Base-by-base conservation (phyloP, 2,888 invertebrate species). In the Dexiosoma caninum region DNA sequence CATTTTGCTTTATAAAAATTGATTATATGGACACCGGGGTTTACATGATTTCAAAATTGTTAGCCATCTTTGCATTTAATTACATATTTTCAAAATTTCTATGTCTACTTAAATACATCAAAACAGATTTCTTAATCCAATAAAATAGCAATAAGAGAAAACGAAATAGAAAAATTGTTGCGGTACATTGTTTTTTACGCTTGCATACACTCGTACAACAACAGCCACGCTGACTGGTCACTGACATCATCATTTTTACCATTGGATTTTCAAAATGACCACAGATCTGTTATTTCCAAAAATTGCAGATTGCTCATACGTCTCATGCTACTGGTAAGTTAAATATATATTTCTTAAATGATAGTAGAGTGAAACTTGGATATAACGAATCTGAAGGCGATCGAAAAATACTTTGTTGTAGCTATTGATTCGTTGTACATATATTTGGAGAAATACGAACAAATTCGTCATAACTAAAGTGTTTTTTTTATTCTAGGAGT, bases 261-360 rank as follows among this genome's bases (percentile, higher is more conserved):
- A 70, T 62, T 64, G 77, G 60, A 79, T 76, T 75, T 60, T 83
- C 85, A 87, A 85, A 82, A 89, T 89, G 89, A 85, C 86, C 83
- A 88, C 89, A 84, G 89, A 89, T 83, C 86, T 89, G 84, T 80
- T 95, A 84, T 95, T 95, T 91, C 92, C 94, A 60, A 95, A 95
- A 91, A 93, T 94, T 87, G 91, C 93, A 72, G 95, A 95, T 85
- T 96, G 95, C 91, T 93, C 95, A 85, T 95, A 96, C 90, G 95
- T 96, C 85, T 95, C 95, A 86, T 96, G 95, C 91, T 96, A 95
- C 90, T 96, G 96, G 96, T 95, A 91, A 93, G 71, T 59, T 14
- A 69, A 69, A 32, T 44, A n/a, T n/a, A n/a, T n/a, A n/a, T n/a
- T n/a, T n/a, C n/a, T n/a, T n/a, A n/a, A n/a, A n/a, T n/a, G n/a